Evolutionary conservation across 1,140 invertebrate genomes (phyloP), one percentile per base, ranked within the genome.

Genomic region (Penaeus japonicus): DNA sequence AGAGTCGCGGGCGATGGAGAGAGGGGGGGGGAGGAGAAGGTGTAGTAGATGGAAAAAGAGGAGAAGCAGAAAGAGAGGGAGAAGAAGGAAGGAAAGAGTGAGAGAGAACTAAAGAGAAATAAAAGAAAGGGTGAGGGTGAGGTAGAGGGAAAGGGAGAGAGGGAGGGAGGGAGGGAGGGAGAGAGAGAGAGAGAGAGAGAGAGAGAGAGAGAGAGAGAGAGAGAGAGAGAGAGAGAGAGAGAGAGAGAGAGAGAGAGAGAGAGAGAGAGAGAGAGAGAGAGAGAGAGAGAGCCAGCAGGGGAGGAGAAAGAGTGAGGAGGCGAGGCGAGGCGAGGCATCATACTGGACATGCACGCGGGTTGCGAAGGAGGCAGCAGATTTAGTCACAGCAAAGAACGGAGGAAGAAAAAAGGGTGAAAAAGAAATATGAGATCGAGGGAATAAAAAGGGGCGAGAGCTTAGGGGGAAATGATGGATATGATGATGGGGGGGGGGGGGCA

Each of bases 261-360:
- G 57, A 65, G 81, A 83, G 80, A 55, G 80, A 57, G 80, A 83
- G 80, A 80, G 78, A 80, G 78, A 53, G 39, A 53, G 39, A 47
- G 39, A 53, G 39, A 53, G 78, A 80, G 78, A 80, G 78, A 55
- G 62, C 20, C 15, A 70, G 59, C 65, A 62, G 53, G 59, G 53
- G 32, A 59, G 82, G 70, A 62, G 47, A 15, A 15, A 47, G 47
- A 47, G 47, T 1, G 15, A 12, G 47, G 15, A 47, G 47, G 47
- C 47, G 47, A 12, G 47, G 10, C 47, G 47, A n/a, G n/a, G n/a
- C n/a, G n/a, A n/a, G n/a, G n/a, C n/a, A 15, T 12, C 47, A 47
- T 7, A 47, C 47, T 12, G 47, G 10, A 47, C 47, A 47, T 15
- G 47, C 47, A 47, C 47, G 47, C 47, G 47, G 47, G 47, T 12